phyloP scores from a whole-genome alignment of 1,140 invertebrate genomes.

The Drosophila miranda region DNA sequence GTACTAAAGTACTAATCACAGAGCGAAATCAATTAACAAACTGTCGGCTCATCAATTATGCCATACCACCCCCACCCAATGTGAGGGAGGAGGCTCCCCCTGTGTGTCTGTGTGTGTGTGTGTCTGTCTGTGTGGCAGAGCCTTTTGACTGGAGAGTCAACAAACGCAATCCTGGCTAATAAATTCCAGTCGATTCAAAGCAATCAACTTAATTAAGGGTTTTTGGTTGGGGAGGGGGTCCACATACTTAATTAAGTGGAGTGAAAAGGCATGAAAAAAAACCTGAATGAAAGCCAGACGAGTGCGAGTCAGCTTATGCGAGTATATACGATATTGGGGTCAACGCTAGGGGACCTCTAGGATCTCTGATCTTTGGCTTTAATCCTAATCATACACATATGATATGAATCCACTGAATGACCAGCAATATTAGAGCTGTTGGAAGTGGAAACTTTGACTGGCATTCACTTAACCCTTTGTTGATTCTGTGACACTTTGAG shows the following conservation, averaged over 20 bases:
- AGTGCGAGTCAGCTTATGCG: slow-evolving; percentile 4
- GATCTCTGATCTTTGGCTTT: not conserved
- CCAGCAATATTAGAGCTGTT: not conserved
- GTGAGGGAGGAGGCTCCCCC: not conserved
- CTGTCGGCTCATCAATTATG: slow-evolving; percentile 71
- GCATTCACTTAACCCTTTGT: slow-evolving; percentile 45
- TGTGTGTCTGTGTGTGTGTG: slow-evolving; percentile 6
- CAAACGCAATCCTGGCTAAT: slow-evolving; percentile 66
- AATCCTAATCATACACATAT: slow-evolving; percentile 5
- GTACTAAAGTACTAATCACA: slow-evolving; percentile 37
- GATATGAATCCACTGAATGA: slow-evolving; percentile 1
- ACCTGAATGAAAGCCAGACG: not conserved
- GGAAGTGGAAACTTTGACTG: slow-evolving; percentile 4
- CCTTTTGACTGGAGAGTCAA: slow-evolving; percentile 57
- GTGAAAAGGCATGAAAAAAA: slow-evolving; percentile 16
- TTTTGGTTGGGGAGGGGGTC: slow-evolving; percentile 58
- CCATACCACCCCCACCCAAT: not conserved
- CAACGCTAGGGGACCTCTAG: slow-evolving; percentile 1
- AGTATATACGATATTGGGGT: slow-evolving; percentile 8
- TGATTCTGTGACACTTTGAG: slow-evolving; percentile 63
- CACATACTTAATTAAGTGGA: slow-evolving; percentile 75
- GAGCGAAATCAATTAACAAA: slow-evolving; percentile 73
- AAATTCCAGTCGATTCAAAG: slow-evolving; percentile 75
- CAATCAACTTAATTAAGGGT: slow-evolving; percentile 79
- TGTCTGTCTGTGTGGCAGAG: slow-evolving; percentile 15